Base-by-base conservation (phyloP, 2,113 vertebrate genomes). In the Gallinago paraguaiae region DNA sequence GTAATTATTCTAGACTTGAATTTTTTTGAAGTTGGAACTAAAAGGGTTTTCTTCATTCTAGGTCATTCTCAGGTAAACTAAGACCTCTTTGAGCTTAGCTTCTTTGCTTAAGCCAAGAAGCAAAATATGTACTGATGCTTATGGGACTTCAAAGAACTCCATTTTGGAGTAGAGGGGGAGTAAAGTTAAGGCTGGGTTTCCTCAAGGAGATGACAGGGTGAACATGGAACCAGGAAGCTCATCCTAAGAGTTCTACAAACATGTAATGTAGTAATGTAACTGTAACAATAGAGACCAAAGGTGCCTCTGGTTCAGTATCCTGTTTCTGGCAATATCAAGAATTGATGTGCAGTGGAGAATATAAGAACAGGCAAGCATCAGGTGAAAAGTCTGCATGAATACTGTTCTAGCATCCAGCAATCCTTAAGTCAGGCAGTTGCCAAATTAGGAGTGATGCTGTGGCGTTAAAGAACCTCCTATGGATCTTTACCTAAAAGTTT, bases 1-100 rank as follows among this genome's bases (percentile, higher is more conserved):
- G 28, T 93, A 96, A 96, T 95, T 95, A 91, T 94, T 96, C 71
- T 43, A 86, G 88, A 84, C 82, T 96, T 65, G 39, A 68, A 92
- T 82, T 81, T 95, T 94, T 88, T 50, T 53, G 46, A 57, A 72
- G 64, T 78, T 94, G 77, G 71, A 79, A 93, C 77, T 82, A 57
- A 72, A 94, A 87, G 41, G n/a, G 3, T 43, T 70, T 91, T 80
- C n/a, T n/a, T 91, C 33, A 67, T 33, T 75, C 72, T 31, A 93
- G 31, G 33, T 91, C 39, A 41, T 90, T 90, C 33, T 64, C 57
- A 9, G 35, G 27, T 59, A 64, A 51, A 13, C 43, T 20, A 57
- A 68, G 27, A 90, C 75, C 43, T 11, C 39, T 27, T 75, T 61
- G 23, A 86, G 20, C 35, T 88, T 76, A 60, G 70, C 88, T 88